phyloP scores from a whole-genome alignment of 2,888 invertebrate genomes.

The Andrena bicolor region DNA sequence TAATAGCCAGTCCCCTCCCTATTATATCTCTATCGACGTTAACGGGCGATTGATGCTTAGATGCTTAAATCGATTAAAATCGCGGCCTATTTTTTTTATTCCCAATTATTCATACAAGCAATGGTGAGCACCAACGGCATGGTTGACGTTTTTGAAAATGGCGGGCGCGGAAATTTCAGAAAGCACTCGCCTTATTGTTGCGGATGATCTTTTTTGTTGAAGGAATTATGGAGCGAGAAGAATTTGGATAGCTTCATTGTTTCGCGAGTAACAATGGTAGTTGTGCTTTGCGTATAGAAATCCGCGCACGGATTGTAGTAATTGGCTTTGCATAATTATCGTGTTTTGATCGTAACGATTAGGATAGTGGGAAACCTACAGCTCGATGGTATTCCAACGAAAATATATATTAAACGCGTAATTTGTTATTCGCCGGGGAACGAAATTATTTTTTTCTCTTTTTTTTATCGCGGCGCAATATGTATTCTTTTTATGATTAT shows the following conservation, averaged over 20 bases:
- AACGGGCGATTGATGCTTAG: not conserved
- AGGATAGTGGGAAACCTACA: not conserved
- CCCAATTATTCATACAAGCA: not conserved
- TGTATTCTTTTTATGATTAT: not conserved
- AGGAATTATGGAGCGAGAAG: not conserved
- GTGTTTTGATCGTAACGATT: conserved; percentile 24
- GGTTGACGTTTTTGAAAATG: conserved; percentile 81
- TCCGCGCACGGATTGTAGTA: not conserved
- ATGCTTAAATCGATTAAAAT: not conserved
- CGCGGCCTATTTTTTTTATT: not conserved
- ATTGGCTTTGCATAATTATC: conserved; percentile 36
- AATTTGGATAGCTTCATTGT: not conserved
- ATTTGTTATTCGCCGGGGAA: conserved; percentile 17
- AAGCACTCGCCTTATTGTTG: conserved; percentile 40
- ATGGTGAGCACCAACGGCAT: not conserved
- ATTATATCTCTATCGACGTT: not conserved
- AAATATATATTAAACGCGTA: conserved; percentile 34
- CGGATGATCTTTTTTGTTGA: not conserved
- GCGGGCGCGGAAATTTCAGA: conserved; percentile 78
- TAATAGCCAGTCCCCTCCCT: not conserved
- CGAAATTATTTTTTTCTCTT: not conserved
- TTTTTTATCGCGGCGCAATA: not conserved
- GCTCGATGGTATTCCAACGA: conserved; percentile 12
- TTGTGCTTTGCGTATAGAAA: not conserved
- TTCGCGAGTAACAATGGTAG: not conserved